Base-by-base conservation (phyloP, 30 jellyfish, hydroid and myxozoan species). In the Chrysaora quinquecirrha region DNA sequence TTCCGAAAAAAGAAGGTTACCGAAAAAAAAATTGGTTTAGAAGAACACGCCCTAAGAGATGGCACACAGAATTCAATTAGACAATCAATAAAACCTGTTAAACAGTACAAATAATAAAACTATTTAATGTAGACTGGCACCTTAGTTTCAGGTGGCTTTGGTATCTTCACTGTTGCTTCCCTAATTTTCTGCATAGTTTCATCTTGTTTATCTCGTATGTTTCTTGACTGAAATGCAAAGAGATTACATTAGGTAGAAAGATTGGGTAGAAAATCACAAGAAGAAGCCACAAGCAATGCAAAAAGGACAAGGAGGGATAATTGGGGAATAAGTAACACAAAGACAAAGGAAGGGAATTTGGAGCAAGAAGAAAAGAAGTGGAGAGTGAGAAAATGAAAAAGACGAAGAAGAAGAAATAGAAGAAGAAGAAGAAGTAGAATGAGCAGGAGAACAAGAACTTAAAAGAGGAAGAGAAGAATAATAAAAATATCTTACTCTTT, bases 91-190 rank as follows among this genome's bases (percentile, higher is more conserved):
- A n/a, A n/a, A n/a, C n/a, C n/a, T n/a, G n/a, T n/a, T n/a, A n/a
- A n/a, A n/a, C n/a, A n/a, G n/a, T n/a, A n/a, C n/a, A n/a, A n/a
- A n/a, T n/a, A n/a, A n/a, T n/a, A n/a, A n/a, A n/a, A n/a, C n/a
- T n/a, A n/a, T n/a, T n/a, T n/a, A n/a, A n/a, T n/a, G n/a, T n/a
- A n/a, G n/a, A n/a, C n/a, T n/a, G n/a, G n/a, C 34, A 90, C 97
- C 92, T 90, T 90, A 33, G 85, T 58, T 56, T 64, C 78, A 1
- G 84, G 85, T 11, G 96, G 98, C 48, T 89, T 89, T 46, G 97
- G 97, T 18, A 84, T 80, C 30, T 84, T 65, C 24, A 84, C 96
- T 14, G 96, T 91, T 30, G 98, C 98, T 48, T 85, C 98, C 35
- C 70, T 78, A 46, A 91, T 86, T 54, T 80, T 91, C 38, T 61